A percentile compares a stretch with the other conserved stretches of the same genome.
Conservation (phyloP, 2,797 vertebrate species). For the Amblyraja radiata region DNA sequence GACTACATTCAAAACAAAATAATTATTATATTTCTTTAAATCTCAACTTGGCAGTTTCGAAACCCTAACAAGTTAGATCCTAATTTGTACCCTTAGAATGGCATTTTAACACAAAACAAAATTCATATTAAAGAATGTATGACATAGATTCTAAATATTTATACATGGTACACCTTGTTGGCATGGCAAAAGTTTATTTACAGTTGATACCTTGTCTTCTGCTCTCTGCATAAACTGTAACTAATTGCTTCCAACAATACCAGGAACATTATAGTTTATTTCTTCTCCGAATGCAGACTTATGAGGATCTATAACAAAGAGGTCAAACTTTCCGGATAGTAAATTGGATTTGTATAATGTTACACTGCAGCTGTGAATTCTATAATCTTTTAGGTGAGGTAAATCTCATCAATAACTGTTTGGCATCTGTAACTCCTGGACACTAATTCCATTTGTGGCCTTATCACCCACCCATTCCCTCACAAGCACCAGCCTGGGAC, state of each 20-base stretch:
- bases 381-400: slow-evolving; percentile 17
- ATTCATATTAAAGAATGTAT: background rate
- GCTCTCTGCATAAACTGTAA: background rate
- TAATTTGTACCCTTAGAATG: background rate
- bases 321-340: background rate
- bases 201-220: background rate
- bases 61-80: background rate
- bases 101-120: background rate
- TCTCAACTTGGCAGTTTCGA: background rate
- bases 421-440: background rate
- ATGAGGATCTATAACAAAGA: background rate
- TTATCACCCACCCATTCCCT: background rate
- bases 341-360: slow-evolving; percentile 30
- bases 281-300: background rate
- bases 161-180: background rate
- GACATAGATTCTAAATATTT: slow-evolving; percentile 5
- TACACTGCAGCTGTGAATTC: slow-evolving; percentile 17
- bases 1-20: background rate
- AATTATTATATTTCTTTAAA: background rate
- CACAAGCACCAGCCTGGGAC: background rate
- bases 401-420: slow-evolving; percentile 24
- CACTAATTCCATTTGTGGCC: background rate
- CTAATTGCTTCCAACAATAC: background rate
- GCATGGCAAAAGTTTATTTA: background rate
- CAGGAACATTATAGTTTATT: background rate